These are phyloP conservation scores for Pagrus major DNA, from an alignment of 2,113 vertebrate species.

Conservation along the genomic window DNA sequence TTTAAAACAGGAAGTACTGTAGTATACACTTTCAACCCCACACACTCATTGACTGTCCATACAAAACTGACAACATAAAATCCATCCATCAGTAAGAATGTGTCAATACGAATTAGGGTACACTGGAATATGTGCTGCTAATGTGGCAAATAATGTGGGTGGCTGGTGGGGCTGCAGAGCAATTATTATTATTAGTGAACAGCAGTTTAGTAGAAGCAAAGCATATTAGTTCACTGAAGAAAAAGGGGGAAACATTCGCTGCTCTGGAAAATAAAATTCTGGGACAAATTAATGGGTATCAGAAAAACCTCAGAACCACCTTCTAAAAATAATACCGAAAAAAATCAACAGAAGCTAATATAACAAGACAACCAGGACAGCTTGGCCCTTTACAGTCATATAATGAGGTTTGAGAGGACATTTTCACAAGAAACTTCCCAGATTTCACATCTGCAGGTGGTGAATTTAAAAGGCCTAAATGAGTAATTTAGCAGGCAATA, in stretches of 20 bases:
- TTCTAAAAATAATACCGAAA: conserved; percentile 37
- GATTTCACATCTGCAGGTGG: background rate
- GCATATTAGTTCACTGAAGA: conserved; percentile 58
- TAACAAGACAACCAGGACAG: background rate
- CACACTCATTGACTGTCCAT: background rate
- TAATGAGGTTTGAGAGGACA: background rate
- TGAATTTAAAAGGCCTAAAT: no score
- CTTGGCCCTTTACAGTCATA: background rate
- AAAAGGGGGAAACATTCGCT: conserved; percentile 8
- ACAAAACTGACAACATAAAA: background rate
- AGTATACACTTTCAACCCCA: background rate
- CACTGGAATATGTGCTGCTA: background rate
- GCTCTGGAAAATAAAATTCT: background rate
- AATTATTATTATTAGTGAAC: conserved; percentile 62
- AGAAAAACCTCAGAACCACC: conserved; percentile 6
- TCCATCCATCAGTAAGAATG: background rate
- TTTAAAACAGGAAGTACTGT: background rate
- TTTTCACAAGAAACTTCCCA: background rate
- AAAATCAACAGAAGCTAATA: conserved; percentile 10
- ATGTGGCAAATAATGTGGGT: conserved; percentile 1
- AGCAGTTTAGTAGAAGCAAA: conserved; percentile 73
- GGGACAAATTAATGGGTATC: background rate
- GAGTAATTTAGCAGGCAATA: background rate
- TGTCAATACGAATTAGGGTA: background rate
- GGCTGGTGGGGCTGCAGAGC: conserved; percentile 19